A percentile compares a stretch with the other conserved stretches of the same genome.
Evolutionary conservation across 2,797 vertebrate genomes (phyloP).

Genomic region (Anguilla marmorata): DNA sequence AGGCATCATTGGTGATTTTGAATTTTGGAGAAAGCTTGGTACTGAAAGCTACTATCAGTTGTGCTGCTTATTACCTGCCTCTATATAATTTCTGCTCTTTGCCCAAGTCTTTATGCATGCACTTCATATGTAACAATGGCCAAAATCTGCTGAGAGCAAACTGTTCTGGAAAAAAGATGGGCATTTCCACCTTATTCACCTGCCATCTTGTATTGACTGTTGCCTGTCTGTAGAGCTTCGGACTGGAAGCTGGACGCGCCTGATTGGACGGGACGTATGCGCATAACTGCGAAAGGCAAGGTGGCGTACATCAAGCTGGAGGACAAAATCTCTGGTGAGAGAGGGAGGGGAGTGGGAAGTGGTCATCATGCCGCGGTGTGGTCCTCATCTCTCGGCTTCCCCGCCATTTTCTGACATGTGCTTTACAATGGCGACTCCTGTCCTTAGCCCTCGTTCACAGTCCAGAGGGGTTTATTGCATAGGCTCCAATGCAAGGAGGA

Average conservation of each 20-base stretch:
- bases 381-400: neutral
- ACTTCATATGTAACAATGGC: too few relatives aligned
- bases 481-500: neutral
- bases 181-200: neutral
- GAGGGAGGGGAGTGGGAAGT: neutral
- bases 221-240: slow-evolving; percentile 76
- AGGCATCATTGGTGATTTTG: neutral
- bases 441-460: neutral
- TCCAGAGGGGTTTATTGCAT: neutral
- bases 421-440: neutral
- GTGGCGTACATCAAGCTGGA: slow-evolving; percentile 89
- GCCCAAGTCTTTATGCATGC: too few relatives aligned
- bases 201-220: neutral
- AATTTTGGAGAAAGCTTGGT: neutral
- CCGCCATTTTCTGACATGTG: neutral
- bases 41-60: neutral
- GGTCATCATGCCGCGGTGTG: neutral
- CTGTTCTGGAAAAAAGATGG: neutral
- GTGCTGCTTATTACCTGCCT: neutral
- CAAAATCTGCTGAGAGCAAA: neutral
- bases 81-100: too few relatives aligned
- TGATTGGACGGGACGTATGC: slow-evolving; percentile 91
- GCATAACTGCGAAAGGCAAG: slow-evolving; percentile 91
- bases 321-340: slow-evolving; percentile 91
- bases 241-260: slow-evolving; percentile 96